phyloP scores from a whole-genome alignment of 2,113 vertebrate genomes.

The Dryoscopus gambensis region DNA sequence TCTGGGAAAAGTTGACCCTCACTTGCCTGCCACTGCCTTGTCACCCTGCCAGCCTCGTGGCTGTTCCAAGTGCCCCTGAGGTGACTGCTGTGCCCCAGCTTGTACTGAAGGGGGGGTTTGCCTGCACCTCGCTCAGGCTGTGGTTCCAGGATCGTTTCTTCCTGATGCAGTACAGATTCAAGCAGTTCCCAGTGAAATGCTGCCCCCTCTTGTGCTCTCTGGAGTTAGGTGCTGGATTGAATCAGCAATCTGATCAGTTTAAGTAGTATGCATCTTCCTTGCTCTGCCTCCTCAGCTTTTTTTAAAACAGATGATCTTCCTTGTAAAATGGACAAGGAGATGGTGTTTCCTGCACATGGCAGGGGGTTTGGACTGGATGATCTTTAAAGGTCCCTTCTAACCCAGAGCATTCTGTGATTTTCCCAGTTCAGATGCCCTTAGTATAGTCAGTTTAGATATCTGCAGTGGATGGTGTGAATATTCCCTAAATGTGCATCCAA shows the following conservation, averaged over 20 bases:
- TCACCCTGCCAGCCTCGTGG: neutral
- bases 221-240: neutral
- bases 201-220: constrained; percentile 36
- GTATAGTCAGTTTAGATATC: neutral
- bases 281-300: neutral
- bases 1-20: neutral
- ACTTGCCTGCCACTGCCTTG: neutral
- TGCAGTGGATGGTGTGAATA: neutral
- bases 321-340: neutral
- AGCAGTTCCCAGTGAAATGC: constrained; percentile 15
- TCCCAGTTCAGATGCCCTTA: neutral
- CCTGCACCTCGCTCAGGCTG: rapidly evolving
- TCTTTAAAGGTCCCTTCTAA: neutral
- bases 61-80: neutral
- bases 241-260: neutral
- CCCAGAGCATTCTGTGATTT: neutral
- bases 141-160: neutral
- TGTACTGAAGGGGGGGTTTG: neutral
- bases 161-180: neutral
- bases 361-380: neutral
- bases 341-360: rapidly evolving
- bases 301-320: neutral
- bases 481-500: neutral
- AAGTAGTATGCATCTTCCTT: neutral
- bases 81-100: neutral